Base-by-base conservation (phyloP, 2,113 vertebrate species). In the Paramormyrops kingsleyae region DNA sequence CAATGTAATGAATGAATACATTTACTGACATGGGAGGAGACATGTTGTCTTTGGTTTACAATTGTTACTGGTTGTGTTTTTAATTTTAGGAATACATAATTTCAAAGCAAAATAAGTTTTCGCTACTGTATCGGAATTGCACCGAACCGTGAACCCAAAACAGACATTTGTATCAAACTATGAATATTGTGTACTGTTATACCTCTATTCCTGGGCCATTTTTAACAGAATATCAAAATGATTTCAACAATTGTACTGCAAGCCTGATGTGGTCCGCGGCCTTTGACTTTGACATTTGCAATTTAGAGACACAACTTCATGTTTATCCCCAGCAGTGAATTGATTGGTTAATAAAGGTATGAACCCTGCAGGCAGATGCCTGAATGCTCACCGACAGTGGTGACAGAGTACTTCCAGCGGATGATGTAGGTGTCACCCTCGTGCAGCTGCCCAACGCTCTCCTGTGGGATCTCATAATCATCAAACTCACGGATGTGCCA, bases 401-500 rank as follows among this genome's bases (percentile, higher is more conserved):
- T 96, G 91, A 96, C 90, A 0, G 95, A 96, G 92, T 97, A 97
- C 90, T 95, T 96, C 96, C 96, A 97, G 52, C 95, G 95, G 70
- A 97, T 94, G 92, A 97, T 93, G 90, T 97, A 97, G 24, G 96
- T 93, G 59, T 97, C 96, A 0, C 92, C 93, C 91, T 97, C 93
- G 5, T 97, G 95, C 9, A 97, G 93, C 74, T 97, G 96, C 13
- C 96, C 95, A 88, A 96, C 87, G 49, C 96, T 96, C 89, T 93
- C 94, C 9, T 89, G 3, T 0, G 94, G 94, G 83, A 97, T 85
- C 35, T 95, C 94, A 90, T 95, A 95, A 90, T 96, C 96, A 0
- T 95, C 92, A 39, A 96, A 95, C 93, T 97, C 96, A 7, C 91
- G 94, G 89, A 97, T 96, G 92, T 97, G 95, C 96, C 96, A 97